A percentile compares a stretch with the other conserved stretches of the same genome.
phyloP scores from a whole-genome alignment of 2,797 vertebrate species.

The Peromyscus eremicus region DNA sequence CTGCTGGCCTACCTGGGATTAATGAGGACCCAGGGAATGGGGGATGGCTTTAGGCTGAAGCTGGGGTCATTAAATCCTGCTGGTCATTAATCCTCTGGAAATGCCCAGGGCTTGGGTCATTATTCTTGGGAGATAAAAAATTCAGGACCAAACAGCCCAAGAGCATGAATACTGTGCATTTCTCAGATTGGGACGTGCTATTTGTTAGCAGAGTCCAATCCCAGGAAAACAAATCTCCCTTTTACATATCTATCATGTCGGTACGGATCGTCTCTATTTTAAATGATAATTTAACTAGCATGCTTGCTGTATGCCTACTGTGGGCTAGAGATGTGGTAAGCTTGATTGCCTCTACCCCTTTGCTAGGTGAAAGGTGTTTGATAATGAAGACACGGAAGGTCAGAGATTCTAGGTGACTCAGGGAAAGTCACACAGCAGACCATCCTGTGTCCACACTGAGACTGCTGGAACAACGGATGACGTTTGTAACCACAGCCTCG shows the following conservation, averaged over 20 bases:
- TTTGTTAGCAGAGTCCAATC: conserved; percentile 55
- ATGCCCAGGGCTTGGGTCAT: conserved; percentile 78
- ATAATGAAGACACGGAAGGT: neutral
- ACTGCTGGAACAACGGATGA: fast-evolving
- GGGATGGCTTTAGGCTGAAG: conserved; percentile 74
- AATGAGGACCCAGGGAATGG: conserved; percentile 72
- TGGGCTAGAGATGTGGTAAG: neutral
- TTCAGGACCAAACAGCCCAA: conserved; percentile 67
- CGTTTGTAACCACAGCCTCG: fast-evolving
- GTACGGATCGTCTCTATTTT: neutral
- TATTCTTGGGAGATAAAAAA: conserved; percentile 78
- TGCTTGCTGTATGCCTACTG: neutral
- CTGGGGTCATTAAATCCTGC: conserved; percentile 72
- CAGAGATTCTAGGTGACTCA: neutral
- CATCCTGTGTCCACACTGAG: fast-evolving
- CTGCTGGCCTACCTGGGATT: conserved; percentile 78
- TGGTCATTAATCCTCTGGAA: conserved; percentile 79
- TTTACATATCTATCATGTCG: neutral
- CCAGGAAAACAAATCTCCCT: conserved; percentile 59
- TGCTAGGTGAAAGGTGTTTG: neutral
- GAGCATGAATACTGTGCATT: conserved; percentile 5
- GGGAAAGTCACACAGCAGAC: neutral
- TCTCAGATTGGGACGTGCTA: conserved; percentile 61
- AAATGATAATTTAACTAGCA: neutral
- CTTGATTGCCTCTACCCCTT: neutral